Evolutionary conservation across 2,797 vertebrate species (phyloP), one percentile per base, ranked within the genome.

Genomic region (Takifugu ocellatus): DNA sequence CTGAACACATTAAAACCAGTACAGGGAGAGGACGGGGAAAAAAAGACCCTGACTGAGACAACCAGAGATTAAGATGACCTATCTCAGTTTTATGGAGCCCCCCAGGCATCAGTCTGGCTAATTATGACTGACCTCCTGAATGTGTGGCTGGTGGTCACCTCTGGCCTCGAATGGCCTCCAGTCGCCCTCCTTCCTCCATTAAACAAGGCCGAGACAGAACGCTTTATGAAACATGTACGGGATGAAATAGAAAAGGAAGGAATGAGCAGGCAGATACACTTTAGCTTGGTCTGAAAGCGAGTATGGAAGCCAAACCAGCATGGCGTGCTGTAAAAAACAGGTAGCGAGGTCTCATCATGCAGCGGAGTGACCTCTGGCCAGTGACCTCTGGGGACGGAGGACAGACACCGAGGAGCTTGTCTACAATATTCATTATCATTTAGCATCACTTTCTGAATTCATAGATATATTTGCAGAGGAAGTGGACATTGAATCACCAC

Each of bases 61-160:
- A 68, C 52, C 26, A 45, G 63, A 84, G 80, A 88, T 81, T 81
- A 79, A 85, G 86, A 83, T 82, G 82, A 86, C 82, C 84, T 62
- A 27, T 79, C 56, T 74, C 57, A 44, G 59, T 84, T 87, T 85
- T 81, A 85, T 80, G 60, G 75, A 68, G 70, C 70, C 82, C 80
- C 50, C 17, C 17, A 9, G 74, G 79, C 80, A 65, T 63, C 61
- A 70, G 64, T 67, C 51, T 14, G 72, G 77, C 83, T 90, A 86
- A 91, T 91, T 88, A 87, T 69, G 71, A 83, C 59, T 78, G 82
- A 88, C 81, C 86, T 52, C 25, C 74, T 59, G 58, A 78, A 82
- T 44, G 62, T 42, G 57, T 61, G 75, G 62, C 76, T 54, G 49
- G 53, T 71, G 65, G 63, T 76, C 63, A 67, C 70, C 78, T 78